A percentile compares a stretch with the other conserved stretches of the same genome.
These are phyloP conservation scores for Pelecanus crispus DNA, from an alignment of 2,113 vertebrate genomes.

Conservation along the genomic window DNA sequence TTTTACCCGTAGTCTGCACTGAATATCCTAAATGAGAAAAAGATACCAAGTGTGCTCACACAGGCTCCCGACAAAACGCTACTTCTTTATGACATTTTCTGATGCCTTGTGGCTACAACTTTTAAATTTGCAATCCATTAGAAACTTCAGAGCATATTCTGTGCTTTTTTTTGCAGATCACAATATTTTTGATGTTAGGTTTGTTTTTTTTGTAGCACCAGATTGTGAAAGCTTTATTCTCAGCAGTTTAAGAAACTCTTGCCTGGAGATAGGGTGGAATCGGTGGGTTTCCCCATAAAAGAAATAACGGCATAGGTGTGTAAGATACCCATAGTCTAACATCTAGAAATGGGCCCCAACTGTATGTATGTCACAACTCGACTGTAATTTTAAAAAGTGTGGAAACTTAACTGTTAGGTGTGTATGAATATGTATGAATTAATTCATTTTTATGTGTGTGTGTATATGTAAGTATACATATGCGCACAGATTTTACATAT, in stretches of 20 bases:
- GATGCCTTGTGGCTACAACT: not conserved
- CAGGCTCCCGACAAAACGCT: not conserved
- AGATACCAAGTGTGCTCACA: not conserved
- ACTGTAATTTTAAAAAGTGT: not conserved
- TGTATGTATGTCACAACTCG: not conserved
- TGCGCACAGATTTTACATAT: not conserved
- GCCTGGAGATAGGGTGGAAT: not conserved
- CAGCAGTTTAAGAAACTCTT: not conserved
- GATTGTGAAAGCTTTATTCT: not conserved
- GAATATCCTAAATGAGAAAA: not conserved
- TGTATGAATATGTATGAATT: not conserved
- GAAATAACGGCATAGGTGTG: not conserved
- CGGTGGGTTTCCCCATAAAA: not conserved
- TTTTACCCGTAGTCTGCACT: not conserved
- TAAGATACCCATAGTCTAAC: not conserved
- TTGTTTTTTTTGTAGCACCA: not conserved
- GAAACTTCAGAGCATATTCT: not conserved
- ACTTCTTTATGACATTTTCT: not conserved
- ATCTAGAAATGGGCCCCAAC: not conserved
- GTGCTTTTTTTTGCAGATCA: not conserved
- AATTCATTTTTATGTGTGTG: not conserved
- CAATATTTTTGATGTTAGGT: not conserved
- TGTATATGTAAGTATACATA: not conserved
- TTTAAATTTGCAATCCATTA: not conserved
- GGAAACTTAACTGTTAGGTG: not conserved